Evolutionary conservation across 2,113 vertebrate genomes (phyloP).

Genomic region (Tinamus guttatus): DNA sequence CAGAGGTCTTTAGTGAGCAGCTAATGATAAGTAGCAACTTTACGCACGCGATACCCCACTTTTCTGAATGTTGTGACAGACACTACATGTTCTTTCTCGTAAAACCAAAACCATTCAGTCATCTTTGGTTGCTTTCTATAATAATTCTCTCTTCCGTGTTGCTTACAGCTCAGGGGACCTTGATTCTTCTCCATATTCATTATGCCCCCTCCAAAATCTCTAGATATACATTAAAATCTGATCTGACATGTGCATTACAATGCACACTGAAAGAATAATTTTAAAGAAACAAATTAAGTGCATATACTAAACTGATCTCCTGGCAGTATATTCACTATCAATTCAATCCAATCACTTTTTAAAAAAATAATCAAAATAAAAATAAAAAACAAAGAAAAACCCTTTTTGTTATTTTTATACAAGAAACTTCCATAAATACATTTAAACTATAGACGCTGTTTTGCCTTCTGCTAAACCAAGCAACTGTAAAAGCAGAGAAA

Average conservation of each 20-base stretch:
- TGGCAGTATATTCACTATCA: not conserved
- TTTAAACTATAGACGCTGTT: not conserved
- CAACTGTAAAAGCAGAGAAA: not conserved
- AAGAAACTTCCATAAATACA: not conserved
- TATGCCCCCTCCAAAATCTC: not conserved
- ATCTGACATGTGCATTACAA: not conserved
- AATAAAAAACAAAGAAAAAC: not conserved
- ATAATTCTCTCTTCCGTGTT: not conserved
- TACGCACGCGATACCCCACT: not conserved
- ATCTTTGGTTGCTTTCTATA: not conserved
- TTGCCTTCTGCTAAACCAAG: not conserved
- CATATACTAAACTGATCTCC: not conserved
- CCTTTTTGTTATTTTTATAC: not conserved
- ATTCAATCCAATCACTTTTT: not conserved
- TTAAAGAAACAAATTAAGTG: not conserved
- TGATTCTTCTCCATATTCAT: not conserved
- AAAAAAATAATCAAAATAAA: not conserved
- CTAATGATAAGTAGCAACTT: not conserved
- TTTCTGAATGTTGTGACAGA: not conserved
- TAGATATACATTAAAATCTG: rapidly evolving
- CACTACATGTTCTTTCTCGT: not conserved
- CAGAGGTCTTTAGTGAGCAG: not conserved
- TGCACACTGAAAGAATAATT: not conserved
- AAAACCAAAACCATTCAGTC: not conserved
- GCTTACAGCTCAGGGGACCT: not conserved